These are phyloP conservation scores for Ryuthela nishihirai DNA, from an alignment of 2,888 invertebrate genomes.

Conservation along the genomic window DNA sequence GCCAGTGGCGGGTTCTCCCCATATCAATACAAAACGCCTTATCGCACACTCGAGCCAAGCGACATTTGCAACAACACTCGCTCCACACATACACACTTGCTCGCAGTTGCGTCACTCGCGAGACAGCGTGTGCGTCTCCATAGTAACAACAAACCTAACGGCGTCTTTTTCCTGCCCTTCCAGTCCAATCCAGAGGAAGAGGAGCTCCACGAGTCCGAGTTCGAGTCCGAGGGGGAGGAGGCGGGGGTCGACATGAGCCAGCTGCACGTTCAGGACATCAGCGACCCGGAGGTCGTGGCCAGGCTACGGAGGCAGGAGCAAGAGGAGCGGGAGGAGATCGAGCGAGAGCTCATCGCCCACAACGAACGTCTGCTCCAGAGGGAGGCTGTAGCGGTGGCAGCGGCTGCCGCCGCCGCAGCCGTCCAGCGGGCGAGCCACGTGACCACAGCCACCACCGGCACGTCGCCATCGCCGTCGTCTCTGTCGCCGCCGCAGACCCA, in stretches of 20 bases:
- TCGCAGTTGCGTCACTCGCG: no score
- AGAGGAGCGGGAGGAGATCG: conserved; percentile 51
- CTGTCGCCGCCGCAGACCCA: conserved; percentile 15
- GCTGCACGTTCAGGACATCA: conserved; percentile 11
- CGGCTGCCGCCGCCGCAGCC: conserved; percentile 15
- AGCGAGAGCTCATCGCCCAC: conserved; percentile 51
- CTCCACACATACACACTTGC: no score
- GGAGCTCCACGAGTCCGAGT: conserved; percentile 45
- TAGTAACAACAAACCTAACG: no score
- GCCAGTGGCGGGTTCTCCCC: no score
- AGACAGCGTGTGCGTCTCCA: no score
- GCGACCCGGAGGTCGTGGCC: conserved; percentile 45
- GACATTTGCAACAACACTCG: no score
- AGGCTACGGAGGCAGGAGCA: conserved; percentile 48
- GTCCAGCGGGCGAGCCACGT: conserved; percentile 5
- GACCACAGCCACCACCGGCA: no score
- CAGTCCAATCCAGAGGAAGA: conserved; percentile 47
- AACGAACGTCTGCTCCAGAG: conserved; percentile 46
- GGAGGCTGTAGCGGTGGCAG: conserved; percentile 30
- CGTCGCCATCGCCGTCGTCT: conserved; percentile 21
- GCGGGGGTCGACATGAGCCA: conserved; percentile 11
- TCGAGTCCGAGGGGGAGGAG: conserved; percentile 31
- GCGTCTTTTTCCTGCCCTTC: conserved; percentile 11
- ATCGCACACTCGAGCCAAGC: no score
- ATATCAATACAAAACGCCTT: no score